Percentiles rank a stretch among this genome's conserved stretches.
phyloP scores from a whole-genome alignment of 2,113 vertebrate species.

The Poecilia latipinna region DNA sequence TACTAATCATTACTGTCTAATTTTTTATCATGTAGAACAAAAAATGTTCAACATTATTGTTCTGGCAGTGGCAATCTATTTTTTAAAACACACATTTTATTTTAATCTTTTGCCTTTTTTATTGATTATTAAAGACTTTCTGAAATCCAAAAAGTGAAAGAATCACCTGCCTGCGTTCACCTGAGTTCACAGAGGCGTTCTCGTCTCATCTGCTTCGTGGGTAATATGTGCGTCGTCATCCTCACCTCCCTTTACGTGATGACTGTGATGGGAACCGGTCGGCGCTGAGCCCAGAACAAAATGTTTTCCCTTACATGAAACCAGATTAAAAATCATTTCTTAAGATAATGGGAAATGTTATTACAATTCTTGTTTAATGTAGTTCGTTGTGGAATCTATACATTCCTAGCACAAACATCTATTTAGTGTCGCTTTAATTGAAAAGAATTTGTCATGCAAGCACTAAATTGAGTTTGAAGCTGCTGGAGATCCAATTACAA shows the following conservation, averaged over 20 bases:
- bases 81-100: no score
- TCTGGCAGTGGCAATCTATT: no score
- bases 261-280: slow-evolving; percentile 20
- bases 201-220: not conserved
- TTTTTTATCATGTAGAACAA: not conserved
- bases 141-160: not conserved
- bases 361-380: not conserved
- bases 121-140: no score
- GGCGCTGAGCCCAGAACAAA: slow-evolving; percentile 1
- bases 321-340: slow-evolving; percentile 2
- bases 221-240: slow-evolving; percentile 44
- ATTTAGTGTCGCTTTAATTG: slow-evolving; percentile 17
- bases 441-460: slow-evolving; percentile 3
- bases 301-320: slow-evolving; percentile 9
- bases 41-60: no score
- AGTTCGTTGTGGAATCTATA: not conserved
- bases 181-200: not conserved
- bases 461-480: slow-evolving; percentile 23
- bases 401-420: not conserved
- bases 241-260: slow-evolving; percentile 21
- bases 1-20: not conserved
- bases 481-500: slow-evolving; percentile 24
- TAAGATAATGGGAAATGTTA: not conserved
- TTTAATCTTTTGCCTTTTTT: no score
- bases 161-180: not conserved